phyloP scores from a whole-genome alignment of 1,140 invertebrate genomes.

The Rhopalosiphum padi region DNA sequence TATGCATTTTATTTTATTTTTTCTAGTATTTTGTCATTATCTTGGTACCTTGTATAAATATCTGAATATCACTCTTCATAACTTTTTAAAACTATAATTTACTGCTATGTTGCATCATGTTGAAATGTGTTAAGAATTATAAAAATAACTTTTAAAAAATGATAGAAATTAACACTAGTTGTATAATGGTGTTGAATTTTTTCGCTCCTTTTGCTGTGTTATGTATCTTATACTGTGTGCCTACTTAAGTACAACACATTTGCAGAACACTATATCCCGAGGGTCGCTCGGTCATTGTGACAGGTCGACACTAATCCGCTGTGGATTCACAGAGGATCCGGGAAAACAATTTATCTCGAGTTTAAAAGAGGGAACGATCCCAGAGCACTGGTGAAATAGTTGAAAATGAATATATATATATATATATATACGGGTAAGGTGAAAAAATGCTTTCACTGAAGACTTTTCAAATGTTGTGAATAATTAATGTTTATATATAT shows the following conservation, averaged over 20 bases:
- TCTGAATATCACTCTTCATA: not conserved
- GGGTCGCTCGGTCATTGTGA: slow-evolving; percentile 34
- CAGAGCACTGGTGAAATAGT: not conserved
- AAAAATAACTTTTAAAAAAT: not conserved
- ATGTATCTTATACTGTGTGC: not conserved
- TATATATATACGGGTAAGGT: not conserved
- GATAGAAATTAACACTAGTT: not conserved
- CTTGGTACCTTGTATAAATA: no score
- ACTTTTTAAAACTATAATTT: not conserved
- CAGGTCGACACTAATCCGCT: slow-evolving; percentile 40
- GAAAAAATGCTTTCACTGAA: not conserved
- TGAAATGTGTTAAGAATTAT: not conserved
- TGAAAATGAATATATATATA: slow-evolving; percentile 23
- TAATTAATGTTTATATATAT: slow-evolving; percentile 10
- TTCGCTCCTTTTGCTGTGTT: not conserved
- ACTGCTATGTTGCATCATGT: not conserved
- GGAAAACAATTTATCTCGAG: slow-evolving; percentile 53
- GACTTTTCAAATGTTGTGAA: slow-evolving; percentile 19
- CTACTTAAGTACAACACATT: not conserved
- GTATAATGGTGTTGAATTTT: not conserved
- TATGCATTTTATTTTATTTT: not conserved
- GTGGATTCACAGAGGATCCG: not conserved
- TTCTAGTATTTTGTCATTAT: no score
- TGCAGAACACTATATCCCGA: not conserved
- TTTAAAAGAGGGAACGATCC: not conserved